These are phyloP conservation scores for Bathynomus jamesi DNA, from an alignment of 1,140 invertebrate genomes.

Conservation along the genomic window DNA sequence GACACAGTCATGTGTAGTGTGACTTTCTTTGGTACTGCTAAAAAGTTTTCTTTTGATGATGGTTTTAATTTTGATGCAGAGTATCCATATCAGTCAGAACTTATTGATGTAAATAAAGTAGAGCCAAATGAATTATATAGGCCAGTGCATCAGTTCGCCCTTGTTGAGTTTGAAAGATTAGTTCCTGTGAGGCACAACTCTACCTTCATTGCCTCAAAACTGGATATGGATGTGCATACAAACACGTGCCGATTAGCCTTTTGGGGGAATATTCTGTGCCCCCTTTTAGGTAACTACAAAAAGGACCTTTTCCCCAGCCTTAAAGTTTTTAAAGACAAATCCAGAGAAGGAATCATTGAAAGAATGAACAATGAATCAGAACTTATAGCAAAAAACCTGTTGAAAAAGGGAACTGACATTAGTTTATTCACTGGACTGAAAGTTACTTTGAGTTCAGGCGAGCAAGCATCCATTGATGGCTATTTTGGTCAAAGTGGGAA, in stretches of 20 bases:
- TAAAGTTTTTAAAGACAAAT: slow-evolving; percentile 58
- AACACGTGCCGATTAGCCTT: slow-evolving; percentile 63
- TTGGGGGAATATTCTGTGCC: slow-evolving; percentile 52
- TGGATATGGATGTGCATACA: slow-evolving; percentile 59
- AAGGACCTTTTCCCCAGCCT: slow-evolving; percentile 48
- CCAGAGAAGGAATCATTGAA: slow-evolving; percentile 56
- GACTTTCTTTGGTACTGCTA: slow-evolving; percentile 48
- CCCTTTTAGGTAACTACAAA: slow-evolving; percentile 49
- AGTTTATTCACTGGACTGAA: slow-evolving; percentile 55
- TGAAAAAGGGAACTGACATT: slow-evolving; percentile 65
- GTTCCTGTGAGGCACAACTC: slow-evolving; percentile 46
- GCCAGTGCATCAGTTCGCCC: slow-evolving; percentile 38
- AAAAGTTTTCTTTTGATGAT: slow-evolving; percentile 12
- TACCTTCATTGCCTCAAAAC: slow-evolving; percentile 61
- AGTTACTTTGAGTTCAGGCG: slow-evolving; percentile 55
- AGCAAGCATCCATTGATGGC: slow-evolving; percentile 57
- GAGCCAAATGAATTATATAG: slow-evolving; percentile 18
- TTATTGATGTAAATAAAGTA: slow-evolving; percentile 21
- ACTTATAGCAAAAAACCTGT: slow-evolving; percentile 60
- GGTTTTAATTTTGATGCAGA: slow-evolving; percentile 46
- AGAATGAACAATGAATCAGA: slow-evolving; percentile 53
- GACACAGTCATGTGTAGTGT: slow-evolving; percentile 61
- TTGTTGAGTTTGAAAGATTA: slow-evolving; percentile 59
- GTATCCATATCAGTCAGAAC: slow-evolving; percentile 41
- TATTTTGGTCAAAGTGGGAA: slow-evolving; percentile 66